A percentile compares a stretch with the other conserved stretches of the same genome.
These are phyloP conservation scores for Drusus annulatus DNA, from an alignment of 1,140 invertebrate species.

Conservation along the genomic window DNA sequence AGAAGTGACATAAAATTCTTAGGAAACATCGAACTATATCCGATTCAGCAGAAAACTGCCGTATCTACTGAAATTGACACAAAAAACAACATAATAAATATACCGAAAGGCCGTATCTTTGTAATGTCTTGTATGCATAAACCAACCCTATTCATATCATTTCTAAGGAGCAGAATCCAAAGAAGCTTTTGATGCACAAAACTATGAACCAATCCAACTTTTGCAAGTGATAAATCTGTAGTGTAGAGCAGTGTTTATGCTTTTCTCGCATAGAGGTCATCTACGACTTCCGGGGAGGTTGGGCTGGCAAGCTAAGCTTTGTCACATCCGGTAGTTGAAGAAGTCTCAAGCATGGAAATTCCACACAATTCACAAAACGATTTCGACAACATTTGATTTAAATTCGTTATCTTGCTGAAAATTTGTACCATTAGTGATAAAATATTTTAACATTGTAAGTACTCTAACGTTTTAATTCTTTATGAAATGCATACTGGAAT, in stretches of 20 bases:
- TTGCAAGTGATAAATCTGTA: not conserved
- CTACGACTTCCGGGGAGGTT: conserved; percentile 16
- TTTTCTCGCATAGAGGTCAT: conserved; percentile 1
- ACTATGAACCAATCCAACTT: not conserved
- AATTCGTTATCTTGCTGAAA: not conserved
- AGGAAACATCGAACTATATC: not conserved
- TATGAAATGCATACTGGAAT: too few species aligned
- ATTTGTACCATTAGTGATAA: not conserved
- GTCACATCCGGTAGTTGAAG: conserved; percentile 12
- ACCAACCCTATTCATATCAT: too few species aligned
- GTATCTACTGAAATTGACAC: not conserved
- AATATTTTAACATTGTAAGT: too few species aligned
- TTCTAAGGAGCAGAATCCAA: too few species aligned
- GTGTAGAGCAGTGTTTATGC: conserved; percentile 3
- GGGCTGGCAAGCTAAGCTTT: not conserved
- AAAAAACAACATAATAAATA: not conserved
- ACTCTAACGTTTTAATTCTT: too few species aligned
- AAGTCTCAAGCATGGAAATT: not conserved
- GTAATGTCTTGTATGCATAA: too few species aligned
- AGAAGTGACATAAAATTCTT: not conserved
- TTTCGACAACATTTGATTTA: not conserved
- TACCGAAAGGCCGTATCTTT: too few species aligned
- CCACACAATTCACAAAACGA: not conserved
- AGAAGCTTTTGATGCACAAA: too few species aligned
- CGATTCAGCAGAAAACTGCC: not conserved